Conservation (phyloP, 2,113 vertebrate genomes). For the Gulo gulo region DNA sequence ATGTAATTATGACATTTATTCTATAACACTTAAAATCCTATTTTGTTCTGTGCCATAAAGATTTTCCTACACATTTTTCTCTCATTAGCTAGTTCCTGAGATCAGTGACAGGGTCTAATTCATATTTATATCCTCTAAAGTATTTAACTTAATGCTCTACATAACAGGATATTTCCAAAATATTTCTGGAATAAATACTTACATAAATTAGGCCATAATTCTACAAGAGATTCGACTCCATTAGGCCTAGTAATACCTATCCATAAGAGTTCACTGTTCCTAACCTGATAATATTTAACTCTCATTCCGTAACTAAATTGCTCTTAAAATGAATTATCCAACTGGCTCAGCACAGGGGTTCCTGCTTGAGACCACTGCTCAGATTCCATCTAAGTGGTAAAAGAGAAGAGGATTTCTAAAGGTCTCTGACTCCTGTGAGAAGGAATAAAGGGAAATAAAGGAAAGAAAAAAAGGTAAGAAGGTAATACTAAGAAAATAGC, state of each 20-base stretch:
- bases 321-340: background rate
- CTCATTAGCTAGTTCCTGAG: background rate
- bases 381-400: background rate
- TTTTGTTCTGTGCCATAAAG: background rate
- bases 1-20: background rate
- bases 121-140: background rate
- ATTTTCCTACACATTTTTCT: background rate
- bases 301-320: background rate
- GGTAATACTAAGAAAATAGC: background rate
- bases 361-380: background rate
- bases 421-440: background rate
- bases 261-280: background rate
- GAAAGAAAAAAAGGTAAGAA: background rate
- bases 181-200: slow-evolving; percentile 17
- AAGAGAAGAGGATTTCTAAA: background rate
- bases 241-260: background rate
- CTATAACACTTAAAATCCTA: background rate
- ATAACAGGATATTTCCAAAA: background rate
- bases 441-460: background rate
- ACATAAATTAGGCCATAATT: background rate
- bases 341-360: background rate
- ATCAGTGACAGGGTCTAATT: background rate
- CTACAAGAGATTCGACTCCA: background rate
- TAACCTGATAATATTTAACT: background rate
- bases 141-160: background rate